Percentiles rank a stretch among this genome's conserved stretches.
These are phyloP conservation scores for Anarsia innoxiella DNA, from an alignment of 2,888 invertebrate genomes.

Conservation along the genomic window DNA sequence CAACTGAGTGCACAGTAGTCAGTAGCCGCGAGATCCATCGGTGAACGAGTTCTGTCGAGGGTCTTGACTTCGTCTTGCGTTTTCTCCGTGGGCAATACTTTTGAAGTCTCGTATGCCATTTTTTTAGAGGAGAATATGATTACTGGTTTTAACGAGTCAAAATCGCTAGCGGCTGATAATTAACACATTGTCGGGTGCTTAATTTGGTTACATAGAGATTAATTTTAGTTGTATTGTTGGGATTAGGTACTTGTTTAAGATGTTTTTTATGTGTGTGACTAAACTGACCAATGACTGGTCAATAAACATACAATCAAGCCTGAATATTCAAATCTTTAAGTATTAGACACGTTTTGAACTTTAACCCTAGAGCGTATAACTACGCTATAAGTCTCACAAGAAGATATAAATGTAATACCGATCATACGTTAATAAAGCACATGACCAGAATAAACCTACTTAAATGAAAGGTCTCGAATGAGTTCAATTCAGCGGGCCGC, in stretches of 20 bases:
- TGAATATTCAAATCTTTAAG: background rate
- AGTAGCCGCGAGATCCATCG: slow-evolving; percentile 50
- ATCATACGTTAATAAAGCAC: too few species aligned
- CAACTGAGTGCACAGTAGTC: slow-evolving; percentile 64
- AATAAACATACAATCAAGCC: background rate
- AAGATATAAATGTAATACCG: too few species aligned
- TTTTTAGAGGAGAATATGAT: slow-evolving; percentile 56
- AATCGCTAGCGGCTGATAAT: slow-evolving; percentile 53
- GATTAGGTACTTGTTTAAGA: too few species aligned
- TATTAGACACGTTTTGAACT: too few species aligned
- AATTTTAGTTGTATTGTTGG: slow-evolving; percentile 3
- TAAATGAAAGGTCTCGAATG: slow-evolving; percentile 24
- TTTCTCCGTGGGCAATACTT: slow-evolving; percentile 55
- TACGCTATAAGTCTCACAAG: too few species aligned
- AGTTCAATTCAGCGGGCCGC: slow-evolving; percentile 23
- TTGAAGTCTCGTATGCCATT: slow-evolving; percentile 50
- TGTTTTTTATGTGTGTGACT: too few species aligned
- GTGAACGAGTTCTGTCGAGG: slow-evolving; percentile 65
- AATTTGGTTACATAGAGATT: slow-evolving; percentile 23
- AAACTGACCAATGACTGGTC: background rate
- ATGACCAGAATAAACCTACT: background rate
- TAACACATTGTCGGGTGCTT: slow-evolving; percentile 45
- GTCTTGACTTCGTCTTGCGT: slow-evolving; percentile 58
- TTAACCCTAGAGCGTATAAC: too few species aligned
- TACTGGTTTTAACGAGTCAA: slow-evolving; percentile 51